Base-by-base conservation (phyloP, 2,888 invertebrate species). In the Listrodromus nycthemerus region DNA sequence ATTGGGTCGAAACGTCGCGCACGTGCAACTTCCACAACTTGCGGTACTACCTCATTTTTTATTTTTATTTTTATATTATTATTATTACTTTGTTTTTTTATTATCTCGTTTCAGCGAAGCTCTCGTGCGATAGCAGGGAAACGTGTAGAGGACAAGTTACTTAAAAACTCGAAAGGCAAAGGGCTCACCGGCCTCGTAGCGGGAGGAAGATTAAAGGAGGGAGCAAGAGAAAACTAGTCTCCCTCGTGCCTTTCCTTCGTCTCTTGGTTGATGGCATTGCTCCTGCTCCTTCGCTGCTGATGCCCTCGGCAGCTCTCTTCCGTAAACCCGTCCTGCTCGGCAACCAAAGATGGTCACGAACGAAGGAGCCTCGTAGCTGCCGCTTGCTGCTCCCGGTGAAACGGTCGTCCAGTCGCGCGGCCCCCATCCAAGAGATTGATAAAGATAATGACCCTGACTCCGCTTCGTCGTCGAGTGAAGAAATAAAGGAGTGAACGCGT, bases 281-380 rank as follows among this genome's bases (percentile, higher is more conserved):
- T 76, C 21, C 55, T 66, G 66, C 75, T 83, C 83, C 76, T 71
- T 61, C 19, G 50, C 76, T 65, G 75, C 74, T 80, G 80, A 74
- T 69, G 67, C 50, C 77, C 52, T 24, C 71, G 83, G 78, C 76
- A 69, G 76, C 70, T 86, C 87, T 85, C 87, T 85, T 87, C 87
- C 87, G 86, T 85, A 86, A 87, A 84, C 86, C 83, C 86, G 85
- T 87, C 87, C 61, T 52, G 65, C 83, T 87, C 70, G 50, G 78
- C 87, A 84, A 86, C 89, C 90, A 89, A 91, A 91, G 88, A 90
- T 89, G 90, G 89, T 89, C 89, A 91, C 88, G 87, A 89, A 86
- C 85, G 86, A 85, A 84, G 86, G 84, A 86, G 71, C 80, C 80
- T 55, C 66, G 78, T 75, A 70, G 82, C 50, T 80, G 75, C 37